Base-by-base conservation (phyloP, 2,888 invertebrate genomes). In the Cataglyphis livida region DNA sequence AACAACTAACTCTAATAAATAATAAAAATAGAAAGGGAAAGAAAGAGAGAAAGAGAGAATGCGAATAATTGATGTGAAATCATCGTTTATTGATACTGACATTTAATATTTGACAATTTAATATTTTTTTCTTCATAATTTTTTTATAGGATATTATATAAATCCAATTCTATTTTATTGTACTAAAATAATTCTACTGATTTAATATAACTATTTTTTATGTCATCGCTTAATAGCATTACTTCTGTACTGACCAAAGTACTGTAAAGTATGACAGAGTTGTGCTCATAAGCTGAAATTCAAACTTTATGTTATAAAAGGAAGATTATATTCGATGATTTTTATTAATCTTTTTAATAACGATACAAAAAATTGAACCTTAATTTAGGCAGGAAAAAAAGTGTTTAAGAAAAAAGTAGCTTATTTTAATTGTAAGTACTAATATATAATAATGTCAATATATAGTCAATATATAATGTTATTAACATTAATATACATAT, bases 201-300 rank as follows among this genome's bases (percentile, higher is more conserved):
- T 78, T 70, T 12, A 3, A 0, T 59, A 0, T 59, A 10, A 28
- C 28, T 28, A 28, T 28, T 28, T 28, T 28, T 28, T 28, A 28
- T 28, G 21, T 68, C 44, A 3, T 38, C 18, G 3, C n/a, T 18
- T 25, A 44, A 61, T 5, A 61, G 5, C 0, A 12, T 59, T 78
- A 78, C 2, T 78, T 61, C 0, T 71, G 59, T 71, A 71, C 44
- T 0, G 78, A 78, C 78, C 78, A 78, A 18, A 71, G 71, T 78
- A 78, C 71, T 10, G 78, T 78, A 32, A 78, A 78, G 3, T 78
- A 78, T 12, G 78, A 78, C 18, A 78, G 12, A 71, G 78, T 78
- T 1, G 44, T 78, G 7, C 71, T 78, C 78, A 78, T 78, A 48
- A 78, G 78, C 78, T 78, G 71, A 59, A 78, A 78, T 78, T 70